Base-by-base conservation (phyloP, 1,140 invertebrate species). In the Dendroctonus valens region DNA sequence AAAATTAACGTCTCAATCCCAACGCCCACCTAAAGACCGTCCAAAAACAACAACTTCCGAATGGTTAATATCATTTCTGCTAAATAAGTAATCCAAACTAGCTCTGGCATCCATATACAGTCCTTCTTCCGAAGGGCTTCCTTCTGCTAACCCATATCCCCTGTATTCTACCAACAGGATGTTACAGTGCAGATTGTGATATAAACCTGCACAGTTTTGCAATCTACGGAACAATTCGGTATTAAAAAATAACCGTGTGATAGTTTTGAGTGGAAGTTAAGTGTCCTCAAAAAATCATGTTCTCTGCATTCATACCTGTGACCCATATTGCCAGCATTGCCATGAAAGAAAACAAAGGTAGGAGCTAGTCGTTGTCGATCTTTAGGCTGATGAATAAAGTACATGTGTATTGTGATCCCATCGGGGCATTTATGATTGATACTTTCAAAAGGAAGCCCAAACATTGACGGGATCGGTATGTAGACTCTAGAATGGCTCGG, bases 321-420 rank as follows among this genome's bases (percentile, higher is more conserved):
- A 0, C 94, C 95, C 83, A 97, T 93, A 78, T 98, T 97, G 12
- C 95, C 95, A 65, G 95, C 94, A 87, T 97, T 97, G 7, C 95
- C 95, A 83, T 98, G 95, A 54, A 98, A 88, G 81, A 92, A 97
- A 12, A 97, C 79, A 70, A 97, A 80, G 2, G 94, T 96, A 2
- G 92, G 91, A 52, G 83, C 84, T 46, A 80, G 78, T 66, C 84
- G 83, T 60, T 83, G 83, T 66, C 84, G 83, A 46, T 87, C 85
- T 58, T 84, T 83, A 6, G 85, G 79, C 78, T 96, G 93, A 74
- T 89, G 86, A 61, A 97, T 91, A 70, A 96, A 88, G 75, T 93
- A 93, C 73, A 91, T 86, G 75, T 97, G 93, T 57, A 97, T 82
- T 70, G 87, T 86, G 3, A 89, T 87, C 6, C 89, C 89, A 86